Conservation (phyloP, 2,797 vertebrate species). For the Rhabdophis nuchalis region DNA sequence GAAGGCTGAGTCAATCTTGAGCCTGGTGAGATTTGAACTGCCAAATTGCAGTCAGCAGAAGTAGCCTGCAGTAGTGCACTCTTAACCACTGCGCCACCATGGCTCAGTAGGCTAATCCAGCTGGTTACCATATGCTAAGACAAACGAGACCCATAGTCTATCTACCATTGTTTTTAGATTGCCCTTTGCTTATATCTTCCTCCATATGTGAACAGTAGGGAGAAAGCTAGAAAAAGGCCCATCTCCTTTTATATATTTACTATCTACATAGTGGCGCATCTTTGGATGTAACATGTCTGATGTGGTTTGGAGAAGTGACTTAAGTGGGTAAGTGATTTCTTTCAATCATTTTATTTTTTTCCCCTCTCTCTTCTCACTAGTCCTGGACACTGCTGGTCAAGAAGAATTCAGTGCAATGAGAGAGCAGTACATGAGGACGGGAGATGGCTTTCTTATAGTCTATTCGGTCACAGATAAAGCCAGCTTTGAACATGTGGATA, state of each 20-base stretch:
- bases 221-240: no score
- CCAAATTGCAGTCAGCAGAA: no score
- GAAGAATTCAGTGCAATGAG: constrained; percentile 99
- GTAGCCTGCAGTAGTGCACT: no score
- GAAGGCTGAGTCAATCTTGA: no score
- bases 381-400: constrained; percentile 96
- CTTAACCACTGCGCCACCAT: no score
- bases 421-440: constrained; percentile 98
- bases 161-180: neutral
- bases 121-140: neutral
- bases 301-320: neutral
- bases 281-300: neutral
- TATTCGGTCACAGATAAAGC: constrained; percentile 98
- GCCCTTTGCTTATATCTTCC: neutral
- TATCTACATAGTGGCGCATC: neutral
- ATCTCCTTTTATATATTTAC: neutral
- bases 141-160: neutral
- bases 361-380: constrained; percentile 61
- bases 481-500: constrained; percentile 96
- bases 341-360: neutral
- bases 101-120: neutral
- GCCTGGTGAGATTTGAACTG: no score
- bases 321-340: neutral
- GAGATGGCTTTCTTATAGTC: constrained; percentile 97
- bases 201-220: neutral